Evolutionary conservation across 2,888 invertebrate species (phyloP).

Genomic region (Chrysolina haemoptera): DNA sequence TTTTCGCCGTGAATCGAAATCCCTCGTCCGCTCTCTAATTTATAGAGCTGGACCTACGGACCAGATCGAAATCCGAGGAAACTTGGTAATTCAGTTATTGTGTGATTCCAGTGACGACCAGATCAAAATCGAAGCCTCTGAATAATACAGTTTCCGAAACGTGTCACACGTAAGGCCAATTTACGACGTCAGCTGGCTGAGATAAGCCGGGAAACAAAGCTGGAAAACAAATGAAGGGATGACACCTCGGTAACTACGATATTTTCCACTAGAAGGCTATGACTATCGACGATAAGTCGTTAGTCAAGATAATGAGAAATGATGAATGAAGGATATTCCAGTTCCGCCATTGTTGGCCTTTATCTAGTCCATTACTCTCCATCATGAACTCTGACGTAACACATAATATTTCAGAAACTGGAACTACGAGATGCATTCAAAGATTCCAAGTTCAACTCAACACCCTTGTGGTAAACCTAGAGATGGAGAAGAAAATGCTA

Average conservation of each 20-base stretch:
- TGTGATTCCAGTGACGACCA: slow-evolving; percentile 6
- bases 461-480: too few relatives aligned
- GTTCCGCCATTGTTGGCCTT: not conserved
- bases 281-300: not conserved
- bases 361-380: too few relatives aligned
- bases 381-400: too few relatives aligned
- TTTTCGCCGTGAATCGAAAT: slow-evolving; percentile 6
- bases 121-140: slow-evolving; percentile 15
- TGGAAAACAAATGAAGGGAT: not conserved
- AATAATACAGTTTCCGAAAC: slow-evolving; percentile 24
- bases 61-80: slow-evolving; percentile 17
- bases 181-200: not conserved
- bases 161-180: slow-evolving; percentile 17
- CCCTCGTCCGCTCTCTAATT: slow-evolving; percentile 18
- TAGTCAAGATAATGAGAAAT: not conserved
- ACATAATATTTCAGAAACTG: too few relatives aligned
- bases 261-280: not conserved
- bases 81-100: slow-evolving; percentile 28
- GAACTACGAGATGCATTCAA: too few relatives aligned
- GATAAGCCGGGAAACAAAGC: not conserved
- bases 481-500: too few relatives aligned
- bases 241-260: not conserved
- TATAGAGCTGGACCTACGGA: not conserved
- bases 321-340: not conserved
- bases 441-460: too few relatives aligned